Conservation (phyloP, 2,113 vertebrate genomes). For the Syngnathus floridae region DNA sequence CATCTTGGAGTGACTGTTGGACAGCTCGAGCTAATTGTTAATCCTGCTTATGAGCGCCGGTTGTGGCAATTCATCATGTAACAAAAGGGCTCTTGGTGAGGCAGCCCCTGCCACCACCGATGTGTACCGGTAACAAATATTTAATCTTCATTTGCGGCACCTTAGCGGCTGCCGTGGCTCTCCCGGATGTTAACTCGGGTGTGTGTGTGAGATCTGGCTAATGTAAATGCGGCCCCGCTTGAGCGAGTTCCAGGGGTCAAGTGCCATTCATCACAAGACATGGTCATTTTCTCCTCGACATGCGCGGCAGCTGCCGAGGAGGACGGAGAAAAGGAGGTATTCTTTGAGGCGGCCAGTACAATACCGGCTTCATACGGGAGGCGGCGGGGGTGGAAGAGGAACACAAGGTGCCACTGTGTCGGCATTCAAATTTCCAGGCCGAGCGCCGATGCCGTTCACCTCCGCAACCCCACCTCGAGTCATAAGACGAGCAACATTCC, state of each 20-base stretch:
- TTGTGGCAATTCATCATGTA: constrained; percentile 94
- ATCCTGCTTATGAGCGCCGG: constrained; percentile 85
- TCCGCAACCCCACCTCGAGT: constrained; percentile 75
- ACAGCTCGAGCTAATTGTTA: constrained; percentile 92
- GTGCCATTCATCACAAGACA: constrained; percentile 95
- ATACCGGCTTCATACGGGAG: constrained; percentile 76
- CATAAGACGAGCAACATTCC: constrained; percentile 87
- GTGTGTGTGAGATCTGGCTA: constrained; percentile 49
- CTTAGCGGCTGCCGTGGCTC: constrained; percentile 34
- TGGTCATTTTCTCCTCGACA: constrained; percentile 93
- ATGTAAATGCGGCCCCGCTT: constrained; percentile 69
- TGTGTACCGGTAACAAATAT: constrained; percentile 69
- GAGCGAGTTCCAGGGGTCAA: constrained; percentile 82
- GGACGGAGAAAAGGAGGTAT: constrained; percentile 67
- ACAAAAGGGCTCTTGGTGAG: constrained; percentile 77
- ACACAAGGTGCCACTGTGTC: constrained; percentile 98
- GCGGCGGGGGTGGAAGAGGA: constrained; percentile 58
- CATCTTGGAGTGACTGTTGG: constrained; percentile 88
- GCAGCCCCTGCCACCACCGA: constrained; percentile 74
- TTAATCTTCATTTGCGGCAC: constrained; percentile 74
- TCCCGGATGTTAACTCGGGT: constrained; percentile 41
- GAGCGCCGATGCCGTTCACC: constrained; percentile 87
- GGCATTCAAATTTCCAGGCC: constrained; percentile 82
- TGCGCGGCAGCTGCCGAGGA: constrained; percentile 79
- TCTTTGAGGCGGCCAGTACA: constrained; percentile 72